Evolutionary conservation across 2,113 vertebrate genomes (phyloP).

Genomic region (Oryzias woworae): DNA sequence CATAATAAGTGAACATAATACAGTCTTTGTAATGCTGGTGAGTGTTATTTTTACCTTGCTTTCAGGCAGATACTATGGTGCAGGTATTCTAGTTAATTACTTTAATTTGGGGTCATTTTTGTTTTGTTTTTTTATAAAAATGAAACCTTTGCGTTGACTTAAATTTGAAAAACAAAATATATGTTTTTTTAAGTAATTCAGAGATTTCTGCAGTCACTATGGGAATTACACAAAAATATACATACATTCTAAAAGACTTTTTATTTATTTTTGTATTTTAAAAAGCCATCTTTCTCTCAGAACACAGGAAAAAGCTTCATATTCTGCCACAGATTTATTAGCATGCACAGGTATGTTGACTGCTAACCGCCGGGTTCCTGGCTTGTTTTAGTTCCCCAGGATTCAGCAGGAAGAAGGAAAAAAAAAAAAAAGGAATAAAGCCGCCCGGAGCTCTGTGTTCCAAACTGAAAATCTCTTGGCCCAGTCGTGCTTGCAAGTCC

Average conservation of each 20-base stretch:
- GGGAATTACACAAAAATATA: neutral
- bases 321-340: neutral
- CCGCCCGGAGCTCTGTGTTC: conserved; percentile 41
- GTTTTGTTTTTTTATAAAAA: neutral
- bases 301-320: neutral
- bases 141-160: neutral
- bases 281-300: neutral
- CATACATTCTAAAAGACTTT: neutral
- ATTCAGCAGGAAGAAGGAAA: conserved; percentile 21
- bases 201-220: neutral
- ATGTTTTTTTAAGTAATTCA: neutral
- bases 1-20: conserved; percentile 7
- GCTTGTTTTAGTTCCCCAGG: conserved; percentile 39
- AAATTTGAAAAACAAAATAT: no score
- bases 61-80: conserved; percentile 30
- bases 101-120: neutral
- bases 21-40: conserved; percentile 29
- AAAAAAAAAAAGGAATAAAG: conserved; percentile 43
- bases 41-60: conserved; percentile 43
- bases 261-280: neutral
- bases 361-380: conserved; percentile 36
- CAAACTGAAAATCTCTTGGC: conserved; percentile 29
- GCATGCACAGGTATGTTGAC: conserved; percentile 35
- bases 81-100: no score
- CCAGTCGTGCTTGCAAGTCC: conserved; percentile 39